phyloP scores from a whole-genome alignment of 2,888 invertebrate species.

The Ptychoptera albimana region DNA sequence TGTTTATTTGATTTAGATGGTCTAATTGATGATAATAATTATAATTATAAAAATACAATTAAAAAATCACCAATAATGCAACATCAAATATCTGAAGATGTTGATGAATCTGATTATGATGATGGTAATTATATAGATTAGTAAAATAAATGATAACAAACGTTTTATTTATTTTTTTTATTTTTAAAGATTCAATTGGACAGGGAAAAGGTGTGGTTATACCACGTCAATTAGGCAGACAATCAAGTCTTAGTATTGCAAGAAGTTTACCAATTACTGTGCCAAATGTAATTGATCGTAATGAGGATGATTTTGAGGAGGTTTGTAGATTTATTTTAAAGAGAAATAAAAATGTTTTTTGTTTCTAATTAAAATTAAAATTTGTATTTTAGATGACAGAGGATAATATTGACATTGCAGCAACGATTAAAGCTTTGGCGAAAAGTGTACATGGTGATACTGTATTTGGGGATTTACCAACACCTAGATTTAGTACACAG shows the following conservation, averaged over 20 bases:
- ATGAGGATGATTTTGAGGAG: conserved; percentile 17
- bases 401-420: conserved; percentile 68
- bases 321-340: conserved; percentile 16
- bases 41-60: conserved; percentile 38
- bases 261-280: conserved; percentile 67
- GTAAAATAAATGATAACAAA: too few species aligned
- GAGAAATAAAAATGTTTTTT: neutral
- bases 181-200: conserved; percentile 1
- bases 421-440: conserved; percentile 82
- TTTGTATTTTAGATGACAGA: conserved; percentile 21
- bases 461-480: conserved; percentile 75
- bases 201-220: conserved; percentile 12
- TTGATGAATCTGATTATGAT: conserved; percentile 56
- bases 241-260: conserved; percentile 33
- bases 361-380: conserved; percentile 20
- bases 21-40: conserved; percentile 55
- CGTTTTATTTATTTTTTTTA: neutral
- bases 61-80: neutral
- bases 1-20: conserved; percentile 67
- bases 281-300: conserved; percentile 30
- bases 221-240: conserved; percentile 25
- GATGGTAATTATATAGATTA: conserved; percentile 49
- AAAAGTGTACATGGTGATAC: conserved; percentile 78
- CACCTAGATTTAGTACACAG: conserved; percentile 70
- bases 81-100: conserved; percentile 24